phyloP scores from a whole-genome alignment of 2,113 vertebrate genomes.

The Takifugu flavidus region DNA sequence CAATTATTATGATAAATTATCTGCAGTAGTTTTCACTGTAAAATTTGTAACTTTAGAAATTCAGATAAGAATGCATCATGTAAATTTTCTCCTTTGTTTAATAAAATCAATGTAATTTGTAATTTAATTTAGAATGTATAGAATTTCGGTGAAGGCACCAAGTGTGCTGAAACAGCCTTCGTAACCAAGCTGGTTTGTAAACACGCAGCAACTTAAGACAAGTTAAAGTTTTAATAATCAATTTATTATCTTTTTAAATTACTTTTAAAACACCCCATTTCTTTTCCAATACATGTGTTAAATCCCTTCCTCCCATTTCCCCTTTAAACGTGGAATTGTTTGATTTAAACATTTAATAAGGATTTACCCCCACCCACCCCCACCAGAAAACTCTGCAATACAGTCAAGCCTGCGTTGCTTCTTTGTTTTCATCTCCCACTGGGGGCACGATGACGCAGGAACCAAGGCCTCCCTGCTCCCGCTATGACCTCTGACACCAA shows the following conservation, averaged over 20 bases:
- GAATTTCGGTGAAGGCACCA: neutral
- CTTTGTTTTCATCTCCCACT: slow-evolving; percentile 13
- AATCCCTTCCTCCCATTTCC: slow-evolving; percentile 34
- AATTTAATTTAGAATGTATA: neutral
- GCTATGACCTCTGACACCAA: slow-evolving; percentile 20
- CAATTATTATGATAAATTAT: too few species aligned
- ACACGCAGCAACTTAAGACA: slow-evolving; percentile 39
- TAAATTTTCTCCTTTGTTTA: too few species aligned
- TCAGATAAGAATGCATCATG: too few species aligned
- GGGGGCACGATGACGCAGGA: slow-evolving; percentile 8
- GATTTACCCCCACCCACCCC: slow-evolving; percentile 16
- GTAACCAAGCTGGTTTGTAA: neutral
- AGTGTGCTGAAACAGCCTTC: neutral
- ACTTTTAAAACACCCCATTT: slow-evolving; percentile 65
- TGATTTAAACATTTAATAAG: slow-evolving; percentile 56
- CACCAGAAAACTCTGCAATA: slow-evolving; percentile 32
- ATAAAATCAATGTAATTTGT: neutral
- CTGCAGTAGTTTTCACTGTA: too few species aligned
- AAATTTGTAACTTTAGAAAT: too few species aligned
- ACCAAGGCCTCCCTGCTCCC: slow-evolving; percentile 9
- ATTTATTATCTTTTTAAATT: slow-evolving; percentile 63
- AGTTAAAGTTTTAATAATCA: slow-evolving; percentile 72
- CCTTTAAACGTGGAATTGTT: slow-evolving; percentile 52
- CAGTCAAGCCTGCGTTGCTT: slow-evolving; percentile 19
- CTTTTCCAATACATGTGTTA: slow-evolving; percentile 56